Conservation (phyloP, 2,113 vertebrate species). For the Phalacrocorax brasilianus region DNA sequence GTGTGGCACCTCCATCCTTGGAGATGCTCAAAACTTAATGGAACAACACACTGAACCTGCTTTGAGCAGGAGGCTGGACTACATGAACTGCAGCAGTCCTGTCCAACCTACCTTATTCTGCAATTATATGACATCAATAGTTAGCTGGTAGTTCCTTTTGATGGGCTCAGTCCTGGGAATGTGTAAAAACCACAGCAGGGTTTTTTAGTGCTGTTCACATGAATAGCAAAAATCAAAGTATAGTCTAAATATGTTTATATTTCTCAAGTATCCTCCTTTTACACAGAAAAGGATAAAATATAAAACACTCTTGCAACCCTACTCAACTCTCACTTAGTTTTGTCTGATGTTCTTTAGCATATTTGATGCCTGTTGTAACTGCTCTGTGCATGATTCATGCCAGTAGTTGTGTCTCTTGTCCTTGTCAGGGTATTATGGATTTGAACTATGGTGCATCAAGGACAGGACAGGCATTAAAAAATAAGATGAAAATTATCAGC, state of each 20-base stretch:
- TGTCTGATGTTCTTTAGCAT: background rate
- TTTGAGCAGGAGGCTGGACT: background rate
- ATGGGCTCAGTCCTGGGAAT: background rate
- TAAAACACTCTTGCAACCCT: background rate
- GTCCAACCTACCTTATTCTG: background rate
- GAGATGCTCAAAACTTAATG: background rate
- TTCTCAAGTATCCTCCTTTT: background rate
- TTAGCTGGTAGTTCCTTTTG: background rate
- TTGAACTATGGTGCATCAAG: background rate
- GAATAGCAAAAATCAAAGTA: background rate
- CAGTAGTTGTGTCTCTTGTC: background rate
- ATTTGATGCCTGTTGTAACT: background rate
- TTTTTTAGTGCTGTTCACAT: background rate
- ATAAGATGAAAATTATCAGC: background rate
- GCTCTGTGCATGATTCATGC: background rate
- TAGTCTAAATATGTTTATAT: background rate
- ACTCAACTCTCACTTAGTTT: background rate
- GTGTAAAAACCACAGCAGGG: background rate
- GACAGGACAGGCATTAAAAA: background rate
- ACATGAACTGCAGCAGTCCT: background rate
- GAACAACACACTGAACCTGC: background rate
- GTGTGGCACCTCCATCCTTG: background rate
- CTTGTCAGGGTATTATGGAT: background rate
- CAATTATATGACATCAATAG: background rate
- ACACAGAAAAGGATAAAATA: background rate